A percentile compares a stretch with the other conserved stretches of the same genome.
These are phyloP conservation scores for Podarcis lilfordi DNA, from an alignment of 2,797 vertebrate genomes.

Conservation along the genomic window DNA sequence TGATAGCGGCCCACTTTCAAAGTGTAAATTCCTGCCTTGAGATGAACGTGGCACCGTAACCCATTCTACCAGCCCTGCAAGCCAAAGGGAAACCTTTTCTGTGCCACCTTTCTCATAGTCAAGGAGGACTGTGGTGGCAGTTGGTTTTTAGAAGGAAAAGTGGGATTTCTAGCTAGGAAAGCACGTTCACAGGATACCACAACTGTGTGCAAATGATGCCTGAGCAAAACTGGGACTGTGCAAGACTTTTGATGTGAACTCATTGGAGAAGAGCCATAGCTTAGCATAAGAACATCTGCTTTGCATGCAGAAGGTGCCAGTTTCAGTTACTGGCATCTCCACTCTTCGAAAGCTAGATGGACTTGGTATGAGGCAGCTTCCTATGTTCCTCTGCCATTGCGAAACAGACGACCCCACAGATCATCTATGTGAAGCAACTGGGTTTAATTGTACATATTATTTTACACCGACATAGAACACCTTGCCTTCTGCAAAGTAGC, in stretches of 20 bases:
- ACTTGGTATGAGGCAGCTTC: too few species aligned
- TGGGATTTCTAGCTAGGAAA: neutral
- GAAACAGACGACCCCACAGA: neutral
- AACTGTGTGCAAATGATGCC: rapidly evolving
- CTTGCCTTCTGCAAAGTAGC: neutral
- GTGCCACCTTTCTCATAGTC: neutral
- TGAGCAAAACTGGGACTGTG: neutral
- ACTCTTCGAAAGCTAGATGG: too few species aligned
- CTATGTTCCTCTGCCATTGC: neutral
- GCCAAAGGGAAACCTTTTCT: neutral
- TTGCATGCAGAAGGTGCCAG: too few species aligned
- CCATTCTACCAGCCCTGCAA: neutral
- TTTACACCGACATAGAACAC: neutral
- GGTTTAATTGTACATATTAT: neutral
- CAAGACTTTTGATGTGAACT: neutral
- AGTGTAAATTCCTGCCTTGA: neutral
- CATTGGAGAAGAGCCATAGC: neutral
- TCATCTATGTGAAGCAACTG: neutral
- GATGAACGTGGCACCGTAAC: neutral
- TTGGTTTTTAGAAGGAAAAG: neutral
- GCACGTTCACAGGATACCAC: neutral
- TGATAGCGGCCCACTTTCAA: neutral
- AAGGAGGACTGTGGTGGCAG: neutral
- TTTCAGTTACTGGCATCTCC: too few species aligned
- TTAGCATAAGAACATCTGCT: too few species aligned